Conservation (phyloP, 2,113 vertebrate species). For the Coracopsis vasa region DNA sequence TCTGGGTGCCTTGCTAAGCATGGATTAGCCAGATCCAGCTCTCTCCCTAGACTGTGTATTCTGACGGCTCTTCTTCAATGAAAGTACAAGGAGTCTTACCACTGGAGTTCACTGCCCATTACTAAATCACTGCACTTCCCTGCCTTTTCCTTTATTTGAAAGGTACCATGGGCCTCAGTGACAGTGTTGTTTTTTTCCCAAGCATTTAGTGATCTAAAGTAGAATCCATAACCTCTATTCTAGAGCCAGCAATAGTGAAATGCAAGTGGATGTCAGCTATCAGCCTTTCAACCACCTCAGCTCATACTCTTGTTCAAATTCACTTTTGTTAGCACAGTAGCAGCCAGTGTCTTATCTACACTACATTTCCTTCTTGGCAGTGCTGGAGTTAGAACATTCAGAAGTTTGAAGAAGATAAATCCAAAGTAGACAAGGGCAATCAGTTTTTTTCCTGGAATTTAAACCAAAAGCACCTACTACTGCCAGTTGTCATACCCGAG, state of each 20-base stretch:
- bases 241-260: neutral
- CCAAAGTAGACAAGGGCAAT: neutral
- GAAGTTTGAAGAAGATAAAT: neutral
- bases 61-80: neutral
- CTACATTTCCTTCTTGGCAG: neutral
- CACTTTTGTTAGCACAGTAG: neutral
- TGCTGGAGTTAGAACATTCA: neutral
- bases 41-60: neutral
- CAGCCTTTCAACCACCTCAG: neutral
- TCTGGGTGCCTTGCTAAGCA: neutral
- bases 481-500: neutral
- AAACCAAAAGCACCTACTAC: neutral
- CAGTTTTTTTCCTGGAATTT: neutral
- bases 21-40: neutral
- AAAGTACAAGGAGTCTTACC: neutral
- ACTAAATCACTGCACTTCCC: neutral
- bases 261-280: neutral
- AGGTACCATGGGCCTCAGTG: rapidly evolving
- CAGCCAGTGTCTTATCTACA: rapidly evolving
- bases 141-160: neutral
- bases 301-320: neutral
- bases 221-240: neutral
- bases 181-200: neutral
- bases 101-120: neutral
- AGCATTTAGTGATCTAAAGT: neutral